Evolutionary conservation across 1,140 invertebrate species (phyloP), one percentile per base, ranked within the genome.

Genomic region (Pectinophora gossypiella): DNA sequence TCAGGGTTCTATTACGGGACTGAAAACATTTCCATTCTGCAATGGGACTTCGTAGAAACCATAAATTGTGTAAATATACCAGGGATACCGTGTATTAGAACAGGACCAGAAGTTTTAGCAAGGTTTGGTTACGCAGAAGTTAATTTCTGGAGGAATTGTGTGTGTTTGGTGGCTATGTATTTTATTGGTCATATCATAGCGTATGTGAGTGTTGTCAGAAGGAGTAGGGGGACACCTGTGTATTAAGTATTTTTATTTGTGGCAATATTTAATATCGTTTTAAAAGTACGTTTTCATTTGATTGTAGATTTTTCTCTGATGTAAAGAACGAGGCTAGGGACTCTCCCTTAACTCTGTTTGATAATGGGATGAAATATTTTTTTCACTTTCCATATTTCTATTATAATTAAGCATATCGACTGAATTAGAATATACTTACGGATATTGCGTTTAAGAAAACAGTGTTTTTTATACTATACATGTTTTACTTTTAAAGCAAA

Each of bases 1-100:
- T 93, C 92, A 0, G 85, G 91, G 7, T 93, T 93, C 67, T 93
- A 91, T 64, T 93, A 92, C 63, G 88, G 91, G 0, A 82, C 89
- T 42, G 92, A 93, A 68, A 91, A 90, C 12, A 70, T 92, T 20
- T 92, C 91, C 19, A 89, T 92, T 20, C 82, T 89, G 0, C 91
- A 92, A 51, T 93, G 92, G 92, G 76, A 72, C 44, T 72, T 88
- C 50, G 87, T 92, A 15, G 77, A 88, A 49, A 68, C 77, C 2
- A 92, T 93, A 51, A 80, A 72, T 42, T 85, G 69, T 66, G 69
- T 54, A 15, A 49, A 53, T 23, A 58, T 49, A 6, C 55, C 22
- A 16, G 69, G 56, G 0, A 67, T 64, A 45, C 80, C 84, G 1
- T 88, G 85, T 47, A 82, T 86, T 1, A 56, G 54, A 19, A 70